Evolutionary conservation across 2,113 vertebrate species (phyloP).

Genomic region (Phyllostomus discolor): DNA sequence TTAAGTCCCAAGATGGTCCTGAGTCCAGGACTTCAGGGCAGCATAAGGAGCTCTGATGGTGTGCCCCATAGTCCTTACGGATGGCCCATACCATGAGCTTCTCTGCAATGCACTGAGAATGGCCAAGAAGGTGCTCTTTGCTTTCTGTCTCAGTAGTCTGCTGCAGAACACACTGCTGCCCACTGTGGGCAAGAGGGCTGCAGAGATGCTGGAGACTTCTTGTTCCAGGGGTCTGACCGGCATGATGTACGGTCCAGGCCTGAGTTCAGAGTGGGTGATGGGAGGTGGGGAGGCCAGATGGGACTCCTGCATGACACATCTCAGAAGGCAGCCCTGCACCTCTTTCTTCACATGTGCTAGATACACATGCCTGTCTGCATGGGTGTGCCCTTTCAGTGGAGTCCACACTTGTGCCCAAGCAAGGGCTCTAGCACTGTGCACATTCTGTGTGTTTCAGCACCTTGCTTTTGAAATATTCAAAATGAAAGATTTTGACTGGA

Average conservation of each 20-base stretch:
- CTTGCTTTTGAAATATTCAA: neutral
- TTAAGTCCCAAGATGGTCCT: neutral
- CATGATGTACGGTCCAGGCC: neutral
- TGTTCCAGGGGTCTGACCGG: neutral
- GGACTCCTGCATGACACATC: neutral
- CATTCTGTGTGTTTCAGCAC: neutral
- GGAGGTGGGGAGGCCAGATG: neutral
- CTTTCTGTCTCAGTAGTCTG: neutral
- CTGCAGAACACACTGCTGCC: neutral
- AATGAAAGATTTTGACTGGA: conserved; percentile 18
- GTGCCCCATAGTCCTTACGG: too few relatives aligned
- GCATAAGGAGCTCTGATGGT: neutral
- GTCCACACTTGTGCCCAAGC: neutral
- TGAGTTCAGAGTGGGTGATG: neutral
- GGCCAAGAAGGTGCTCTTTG: neutral
- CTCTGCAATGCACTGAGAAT: neutral
- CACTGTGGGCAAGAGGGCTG: neutral
- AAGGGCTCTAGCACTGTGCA: neutral
- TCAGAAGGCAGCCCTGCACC: neutral
- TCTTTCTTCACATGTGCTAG: neutral
- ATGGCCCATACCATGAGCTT: neutral
- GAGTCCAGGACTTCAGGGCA: neutral
- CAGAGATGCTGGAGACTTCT: neutral
- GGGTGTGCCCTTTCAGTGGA: neutral
- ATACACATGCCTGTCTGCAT: neutral